Evolutionary conservation across 1,140 invertebrate species (phyloP), one percentile per base, ranked within the genome.

Genomic region (Trissolcus basalis): DNA sequence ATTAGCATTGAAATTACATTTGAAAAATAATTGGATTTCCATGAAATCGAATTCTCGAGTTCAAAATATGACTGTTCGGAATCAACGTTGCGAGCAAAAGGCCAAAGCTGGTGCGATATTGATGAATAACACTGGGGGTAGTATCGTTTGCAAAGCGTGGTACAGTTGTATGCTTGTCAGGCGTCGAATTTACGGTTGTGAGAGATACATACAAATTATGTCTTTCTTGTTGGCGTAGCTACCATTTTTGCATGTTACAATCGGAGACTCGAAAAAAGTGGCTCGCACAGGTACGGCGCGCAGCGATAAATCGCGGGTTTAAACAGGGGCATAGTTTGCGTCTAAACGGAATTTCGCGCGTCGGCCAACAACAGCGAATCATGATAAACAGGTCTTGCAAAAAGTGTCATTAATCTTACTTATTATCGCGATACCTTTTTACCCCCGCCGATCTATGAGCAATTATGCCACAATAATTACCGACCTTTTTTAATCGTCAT

Each of bases 181-280:
- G 60, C 41, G 45, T 56, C 49, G 70, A 78, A 80, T 78, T 78
- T 61, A 48, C 61, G 58, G 49, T 75, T 39, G 27, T 48, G 50
- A 61, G 67, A 77, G 73, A 77, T 71, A 76, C 65, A 65, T 70
- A 68, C 71, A 64, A 81, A 76, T 81, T 81, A 79, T 77, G 68
- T 63, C 56, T 68, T 73, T 60, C 59, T 68, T 77, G 55, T 67
- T 67, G 32, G 47, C 35, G 16, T 8, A 55, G 41, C 35, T 53
- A 32, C 67, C 6, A 69, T 78, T 76, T 80, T 73, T 77, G 49
- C 73, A 71, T 72, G 67, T 68, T 59, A 48, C 60, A 45, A 78
- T 69, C 64, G 59, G 43, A 12, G 36, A n/a, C 63, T 51, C 53
- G 45, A 64, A 72, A 72, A 72, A 68, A 58, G 47, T 27, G 63